Base-by-base conservation (phyloP, 2,797 vertebrate genomes). In the Odontamblyopus lacepedii region DNA sequence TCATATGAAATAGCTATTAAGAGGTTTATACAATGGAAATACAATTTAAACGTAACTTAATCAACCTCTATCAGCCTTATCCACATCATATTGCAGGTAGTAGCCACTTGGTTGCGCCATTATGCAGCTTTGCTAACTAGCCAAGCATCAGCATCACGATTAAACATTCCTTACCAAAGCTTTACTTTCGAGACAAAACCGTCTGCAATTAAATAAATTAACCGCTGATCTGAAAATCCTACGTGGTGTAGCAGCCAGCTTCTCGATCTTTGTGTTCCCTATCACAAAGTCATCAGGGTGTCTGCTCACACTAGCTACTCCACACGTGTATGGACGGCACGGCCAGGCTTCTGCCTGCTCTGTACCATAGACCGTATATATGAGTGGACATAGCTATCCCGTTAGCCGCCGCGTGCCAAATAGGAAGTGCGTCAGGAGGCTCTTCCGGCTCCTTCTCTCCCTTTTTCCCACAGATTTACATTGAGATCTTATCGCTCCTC, bases 91-190 rank as follows among this genome's bases (percentile, higher is more conserved):
- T 1, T 2, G 56, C 62, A 74, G 74, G 77, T 81, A 79, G 23
- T 29, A 26, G n/a, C 0, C 2, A 0, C 7, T 1, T 5, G 23
- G 13, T 27, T 19, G 13, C 48, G 2, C 23, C 23, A 5, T 23
- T 12, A 6, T 53, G 2, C 19, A 12, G 7, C 51, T 70, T 73
- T 57, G 70, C 70, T 76, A 81, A 73, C 80, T 77, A 78, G 64
- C 77, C 59, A 61, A 30, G 75, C 78, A 19, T 85, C 62, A 83
- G 83, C 89, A 63, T 86, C 67, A 59, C 56, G 88, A 87, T 87
- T 19, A 76, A 78, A 81, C 84, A 70, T 50, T 64, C 61, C 30
- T 60, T 56, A 4, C 12, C 73, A 78, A 63, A 71, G 71, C 50
- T 32, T 27, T 26, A 48, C 48, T 32, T 29, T 63, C 18, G 6